Evolutionary conservation across 2,888 invertebrate genomes (phyloP), one percentile per base, ranked within the genome.

Genomic region (Sinhomidia bicolor): DNA sequence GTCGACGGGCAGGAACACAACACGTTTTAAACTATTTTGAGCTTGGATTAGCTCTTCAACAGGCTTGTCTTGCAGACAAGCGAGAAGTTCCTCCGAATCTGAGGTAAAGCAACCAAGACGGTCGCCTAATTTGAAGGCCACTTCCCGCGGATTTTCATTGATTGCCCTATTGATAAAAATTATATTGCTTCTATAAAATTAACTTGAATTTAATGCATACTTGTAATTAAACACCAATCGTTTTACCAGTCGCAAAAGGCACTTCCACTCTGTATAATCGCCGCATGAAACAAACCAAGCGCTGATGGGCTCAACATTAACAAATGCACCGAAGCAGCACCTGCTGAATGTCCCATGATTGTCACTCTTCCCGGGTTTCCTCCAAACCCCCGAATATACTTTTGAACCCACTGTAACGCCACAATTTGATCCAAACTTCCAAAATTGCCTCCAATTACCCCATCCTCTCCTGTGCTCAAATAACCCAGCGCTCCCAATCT

Each of bases 281-380:
- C 91, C 10, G 85, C 80, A n/a, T 90, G 89, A 65, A 92, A 92
- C 1, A 91, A 60, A 68, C 91, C 92, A 44, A 90, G 85, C 5
- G 94, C 94, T 94, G 94, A 94, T 0, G 94, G 94, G 0, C 94
- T 94, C 6, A 95, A 91, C 93, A 94, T 94, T 93, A 95, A 93
- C 23, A 94, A 93, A 91, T 95, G 95, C 0, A 94, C 94, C 12
- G 94, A 93, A 0, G 94, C 94, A 44, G 94, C 94, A 10, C 95
- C 95, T 1, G 94, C 93, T 89, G 93, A 23, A 47, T 44, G 41
- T 0, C 71, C 71, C 71, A 74, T 74, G 20, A 74, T 44, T 17
- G 71, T 84, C 9, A 89, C 80, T 23, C 80, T 74, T 29, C 51
- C 32, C 3, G 85, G 81, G 76, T 91, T 89, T 17, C 90, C 90